Evolutionary conservation across 1,140 invertebrate genomes (phyloP).

Genomic region (Holcopasites calliopsidis): DNA sequence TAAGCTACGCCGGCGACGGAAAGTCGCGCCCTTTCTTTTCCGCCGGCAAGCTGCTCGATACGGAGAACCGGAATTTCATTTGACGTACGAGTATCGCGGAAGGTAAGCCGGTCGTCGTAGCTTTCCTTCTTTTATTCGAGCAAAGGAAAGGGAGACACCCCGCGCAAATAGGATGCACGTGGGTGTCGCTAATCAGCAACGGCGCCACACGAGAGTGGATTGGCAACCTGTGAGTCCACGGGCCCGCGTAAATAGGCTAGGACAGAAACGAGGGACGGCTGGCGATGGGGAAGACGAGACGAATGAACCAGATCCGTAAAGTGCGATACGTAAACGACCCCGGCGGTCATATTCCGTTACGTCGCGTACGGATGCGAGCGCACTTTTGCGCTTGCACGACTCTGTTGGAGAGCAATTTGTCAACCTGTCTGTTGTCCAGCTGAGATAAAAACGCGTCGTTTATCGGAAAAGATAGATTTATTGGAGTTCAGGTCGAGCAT

Average conservation of each 20-base stretch:
- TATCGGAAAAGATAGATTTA: too few species aligned
- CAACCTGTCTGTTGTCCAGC: too few species aligned
- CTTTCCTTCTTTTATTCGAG: neutral
- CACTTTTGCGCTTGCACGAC: constrained; percentile 20
- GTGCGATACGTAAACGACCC: constrained; percentile 57
- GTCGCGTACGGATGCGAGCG: constrained; percentile 16
- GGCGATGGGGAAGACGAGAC: neutral
- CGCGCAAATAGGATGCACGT: constrained; percentile 35
- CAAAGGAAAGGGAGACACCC: neutral
- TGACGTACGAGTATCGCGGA: constrained; percentile 21
- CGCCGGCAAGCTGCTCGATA: constrained; percentile 10
- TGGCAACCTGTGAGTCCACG: constrained; percentile 55
- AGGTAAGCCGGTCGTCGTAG: neutral
- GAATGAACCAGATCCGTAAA: constrained; percentile 51
- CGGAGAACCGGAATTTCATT: constrained; percentile 16
- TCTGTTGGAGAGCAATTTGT: neutral
- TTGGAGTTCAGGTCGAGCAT: too few species aligned
- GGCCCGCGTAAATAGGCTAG: too few species aligned
- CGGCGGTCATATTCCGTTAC: constrained; percentile 42
- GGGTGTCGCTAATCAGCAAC: constrained; percentile 56
- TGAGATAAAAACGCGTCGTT: too few species aligned
- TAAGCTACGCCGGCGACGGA: constrained; percentile 28
- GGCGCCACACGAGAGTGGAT: constrained; percentile 56
- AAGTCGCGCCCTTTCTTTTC: constrained; percentile 7
- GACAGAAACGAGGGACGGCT: neutral